Percentiles rank a stretch among this genome's conserved stretches.
These are phyloP conservation scores for Limonius californicus DNA, from an alignment of 1,140 invertebrate genomes.

Conservation along the genomic window DNA sequence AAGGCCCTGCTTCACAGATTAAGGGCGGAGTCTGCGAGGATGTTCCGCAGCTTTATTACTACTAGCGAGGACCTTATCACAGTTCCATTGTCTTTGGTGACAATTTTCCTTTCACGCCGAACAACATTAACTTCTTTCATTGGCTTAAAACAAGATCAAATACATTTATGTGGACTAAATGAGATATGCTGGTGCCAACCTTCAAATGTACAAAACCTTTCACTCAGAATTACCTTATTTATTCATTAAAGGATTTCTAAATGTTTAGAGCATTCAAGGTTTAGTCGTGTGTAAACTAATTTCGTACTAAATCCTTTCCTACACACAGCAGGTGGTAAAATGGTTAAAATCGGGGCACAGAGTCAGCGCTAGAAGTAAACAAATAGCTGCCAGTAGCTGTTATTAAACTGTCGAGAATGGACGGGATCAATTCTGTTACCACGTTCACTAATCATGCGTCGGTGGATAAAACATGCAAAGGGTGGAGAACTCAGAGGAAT, in stretches of 20 bases:
- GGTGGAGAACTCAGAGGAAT: slow-evolving; percentile 23
- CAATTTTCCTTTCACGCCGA: background rate
- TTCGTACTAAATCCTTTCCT: too few relatives aligned
- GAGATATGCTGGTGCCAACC: too few relatives aligned
- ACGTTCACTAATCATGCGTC: slow-evolving; percentile 25
- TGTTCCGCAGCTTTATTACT: slow-evolving; percentile 17
- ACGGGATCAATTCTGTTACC: slow-evolving; percentile 6
- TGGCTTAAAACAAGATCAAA: too few relatives aligned
- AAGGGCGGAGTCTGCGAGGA: slow-evolving; percentile 16
- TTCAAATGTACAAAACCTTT: too few relatives aligned
- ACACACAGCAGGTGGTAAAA: background rate
- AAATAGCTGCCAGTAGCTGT: background rate
- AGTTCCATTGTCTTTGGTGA: background rate
- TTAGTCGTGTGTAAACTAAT: too few relatives aligned
- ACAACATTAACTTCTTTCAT: background rate
- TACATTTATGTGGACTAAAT: too few relatives aligned
- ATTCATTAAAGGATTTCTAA: too few relatives aligned
- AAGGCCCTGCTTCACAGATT: slow-evolving; percentile 18
- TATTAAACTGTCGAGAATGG: slow-evolving; percentile 12
- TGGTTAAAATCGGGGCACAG: background rate
- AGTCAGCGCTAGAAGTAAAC: background rate
- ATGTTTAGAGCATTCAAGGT: too few relatives aligned
- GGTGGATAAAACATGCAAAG: slow-evolving; percentile 25
- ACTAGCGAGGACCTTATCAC: slow-evolving; percentile 1
- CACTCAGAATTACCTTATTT: too few relatives aligned